These are phyloP conservation scores for Drosophila phalerata DNA, from an alignment of 2,888 invertebrate species.

Conservation along the genomic window DNA sequence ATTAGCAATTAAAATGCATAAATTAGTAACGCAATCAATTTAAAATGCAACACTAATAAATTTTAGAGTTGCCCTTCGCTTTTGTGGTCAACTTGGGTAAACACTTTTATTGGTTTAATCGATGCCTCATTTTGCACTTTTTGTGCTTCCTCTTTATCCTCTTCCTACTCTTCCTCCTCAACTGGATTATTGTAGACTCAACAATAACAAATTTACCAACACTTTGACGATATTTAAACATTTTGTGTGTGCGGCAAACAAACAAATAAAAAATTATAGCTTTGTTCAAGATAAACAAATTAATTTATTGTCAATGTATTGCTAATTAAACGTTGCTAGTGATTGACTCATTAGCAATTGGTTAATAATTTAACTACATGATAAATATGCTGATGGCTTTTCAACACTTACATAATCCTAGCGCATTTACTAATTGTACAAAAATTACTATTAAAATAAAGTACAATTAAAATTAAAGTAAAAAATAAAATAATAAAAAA, in stretches of 20 bases:
- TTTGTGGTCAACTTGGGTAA: slow-evolving; percentile 27
- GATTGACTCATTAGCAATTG: not conserved
- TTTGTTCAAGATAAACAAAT: slow-evolving; percentile 20
- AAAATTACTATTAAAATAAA: too few relatives aligned
- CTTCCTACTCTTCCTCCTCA: not conserved
- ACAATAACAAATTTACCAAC: slow-evolving; percentile 8
- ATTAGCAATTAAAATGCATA: slow-evolving; percentile 77
- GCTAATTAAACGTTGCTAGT: not conserved
- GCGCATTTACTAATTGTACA: too few relatives aligned
- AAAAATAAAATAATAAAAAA: too few relatives aligned
- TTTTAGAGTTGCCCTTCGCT: slow-evolving; percentile 45
- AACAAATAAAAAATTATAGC: slow-evolving; percentile 5
- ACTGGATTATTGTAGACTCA: not conserved
- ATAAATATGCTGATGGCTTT: not conserved
- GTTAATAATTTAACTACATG: not conserved
- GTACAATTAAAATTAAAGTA: too few relatives aligned
- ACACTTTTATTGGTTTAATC: slow-evolving; percentile 8
- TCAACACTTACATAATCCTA: not conserved
- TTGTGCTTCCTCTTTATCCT: not conserved
- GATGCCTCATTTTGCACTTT: not conserved
- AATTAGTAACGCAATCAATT: slow-evolving; percentile 71
- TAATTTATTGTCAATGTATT: slow-evolving; percentile 10
- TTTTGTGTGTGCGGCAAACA: not conserved
- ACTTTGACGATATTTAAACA: slow-evolving; percentile 4
- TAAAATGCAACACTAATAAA: slow-evolving; percentile 66